Conservation (phyloP, 2,113 vertebrate species). For the Hystrix cristata region DNA sequence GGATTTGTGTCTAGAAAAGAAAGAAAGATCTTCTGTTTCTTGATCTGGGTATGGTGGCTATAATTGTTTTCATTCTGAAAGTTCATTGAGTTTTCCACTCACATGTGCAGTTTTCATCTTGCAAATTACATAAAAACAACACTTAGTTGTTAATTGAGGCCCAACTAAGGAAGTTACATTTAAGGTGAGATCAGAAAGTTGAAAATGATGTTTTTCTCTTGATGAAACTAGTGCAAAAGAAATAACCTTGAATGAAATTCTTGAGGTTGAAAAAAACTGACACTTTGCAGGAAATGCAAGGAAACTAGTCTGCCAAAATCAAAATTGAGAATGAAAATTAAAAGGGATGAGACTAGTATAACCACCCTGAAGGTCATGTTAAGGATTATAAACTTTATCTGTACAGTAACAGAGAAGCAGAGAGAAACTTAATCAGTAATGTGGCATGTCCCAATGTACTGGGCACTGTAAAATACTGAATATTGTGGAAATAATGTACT, state of each 20-base stretch:
- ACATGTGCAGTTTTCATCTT: no score
- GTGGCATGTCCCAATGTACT: neutral
- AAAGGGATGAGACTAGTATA: neutral
- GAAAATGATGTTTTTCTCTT: neutral
- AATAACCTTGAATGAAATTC: neutral
- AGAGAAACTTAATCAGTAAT: neutral
- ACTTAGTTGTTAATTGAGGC: neutral
- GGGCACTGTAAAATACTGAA: neutral
- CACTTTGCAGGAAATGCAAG: neutral
- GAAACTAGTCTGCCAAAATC: neutral
- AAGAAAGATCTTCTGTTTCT: neutral
- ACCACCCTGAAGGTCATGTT: neutral
- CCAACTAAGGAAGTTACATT: neutral
- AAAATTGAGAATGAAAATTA: neutral
- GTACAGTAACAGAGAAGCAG: neutral
- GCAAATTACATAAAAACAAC: neutral
- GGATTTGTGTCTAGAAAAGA: neutral
- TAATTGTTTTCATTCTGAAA: neutral
- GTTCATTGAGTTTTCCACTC: neutral
- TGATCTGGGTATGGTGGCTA: neutral
- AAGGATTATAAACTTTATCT: neutral
- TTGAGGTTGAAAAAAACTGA: neutral
- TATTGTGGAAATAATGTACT: neutral
- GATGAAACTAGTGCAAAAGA: neutral
- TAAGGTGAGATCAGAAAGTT: neutral